Evolutionary conservation across 2,113 vertebrate species (phyloP), one percentile per base, ranked within the genome.

Genomic region (Lophius piscatorius): DNA sequence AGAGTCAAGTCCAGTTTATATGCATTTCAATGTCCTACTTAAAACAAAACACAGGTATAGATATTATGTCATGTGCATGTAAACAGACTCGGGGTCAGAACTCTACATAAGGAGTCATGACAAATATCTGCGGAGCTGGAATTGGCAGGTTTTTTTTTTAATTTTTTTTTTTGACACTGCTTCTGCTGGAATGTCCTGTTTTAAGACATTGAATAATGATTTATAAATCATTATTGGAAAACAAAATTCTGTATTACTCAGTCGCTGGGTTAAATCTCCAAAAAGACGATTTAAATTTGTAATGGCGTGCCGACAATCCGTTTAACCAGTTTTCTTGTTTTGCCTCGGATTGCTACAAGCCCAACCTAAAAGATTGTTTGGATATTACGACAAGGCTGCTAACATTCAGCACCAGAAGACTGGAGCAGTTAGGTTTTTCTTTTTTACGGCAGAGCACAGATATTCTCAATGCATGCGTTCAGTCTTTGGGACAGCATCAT

Each of bases 51-150:
- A n/a, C n/a, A n/a, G n/a, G n/a, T n/a, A n/a, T n/a, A n/a, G n/a
- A 24, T 9, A 41, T 4, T 1, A 21, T 18, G 29, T 29, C 16
- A 36, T 2, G 21, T 57, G 61, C 70, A 69, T 40, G 23, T 61
- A 41, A 74, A 84, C 59, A 65, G 29, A 36, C 42, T 55, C 24
- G 18, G 18, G 44, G 17, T 26, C 9, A 13, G 8, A 58, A 26
- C 3, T 14, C 35, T 14, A 57, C 21, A 29, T n/a, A 5, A n/a
- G n/a, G n/a, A n/a, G n/a, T n/a, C n/a, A n/a, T n/a, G n/a, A n/a
- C n/a, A n/a, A n/a, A n/a, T n/a, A 35, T 40, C 24, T 41, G 28
- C 11, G 24, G 16, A n/a, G n/a, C 9, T 69, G 26, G 3, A 49
- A 41, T 4, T 50, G 21, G 47, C 28, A 40, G 20, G 21, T 48